Evolutionary conservation across 2,797 vertebrate species (phyloP).

Genomic region (Allobates femoralis): DNA sequence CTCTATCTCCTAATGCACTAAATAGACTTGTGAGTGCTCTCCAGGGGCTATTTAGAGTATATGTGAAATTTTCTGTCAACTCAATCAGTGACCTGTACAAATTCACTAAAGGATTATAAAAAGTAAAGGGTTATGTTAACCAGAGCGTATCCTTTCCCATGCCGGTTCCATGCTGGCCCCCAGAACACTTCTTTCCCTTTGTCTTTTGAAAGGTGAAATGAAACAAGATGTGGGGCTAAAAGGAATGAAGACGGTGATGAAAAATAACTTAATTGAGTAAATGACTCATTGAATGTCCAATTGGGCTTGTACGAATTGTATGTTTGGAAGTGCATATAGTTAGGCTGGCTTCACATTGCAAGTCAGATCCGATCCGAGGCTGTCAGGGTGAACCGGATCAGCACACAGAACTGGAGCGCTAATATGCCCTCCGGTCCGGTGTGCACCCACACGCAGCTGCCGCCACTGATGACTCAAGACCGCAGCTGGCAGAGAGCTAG

Average conservation of each 20-base stretch:
- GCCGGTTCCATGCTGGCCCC: neutral
- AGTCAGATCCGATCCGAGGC: too few relatives aligned
- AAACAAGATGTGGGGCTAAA: neutral
- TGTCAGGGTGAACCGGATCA: too few relatives aligned
- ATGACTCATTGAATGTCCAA: neutral
- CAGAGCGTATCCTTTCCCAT: slow-evolving; percentile 47
- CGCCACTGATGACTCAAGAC: too few relatives aligned
- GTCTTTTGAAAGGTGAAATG: slow-evolving; percentile 35
- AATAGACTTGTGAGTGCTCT: slow-evolving; percentile 54
- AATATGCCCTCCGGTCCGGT: too few relatives aligned
- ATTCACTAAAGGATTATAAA: slow-evolving; percentile 53
- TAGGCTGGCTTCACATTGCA: neutral
- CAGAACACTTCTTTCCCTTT: neutral
- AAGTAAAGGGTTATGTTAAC: slow-evolving; percentile 47
- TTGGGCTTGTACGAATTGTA: neutral
- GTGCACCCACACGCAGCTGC: too few relatives aligned
- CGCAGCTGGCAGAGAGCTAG: too few relatives aligned
- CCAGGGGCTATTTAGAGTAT: slow-evolving; percentile 51
- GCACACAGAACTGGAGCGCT: too few relatives aligned
- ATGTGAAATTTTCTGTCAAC: slow-evolving; percentile 58
- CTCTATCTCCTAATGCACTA: slow-evolving; percentile 34
- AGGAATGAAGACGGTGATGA: neutral
- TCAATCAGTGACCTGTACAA: slow-evolving; percentile 59
- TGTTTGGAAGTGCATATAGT: neutral
- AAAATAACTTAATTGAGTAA: neutral